Evolutionary conservation across 2,888 invertebrate genomes (phyloP).

Genomic region (Apamea anceps): DNA sequence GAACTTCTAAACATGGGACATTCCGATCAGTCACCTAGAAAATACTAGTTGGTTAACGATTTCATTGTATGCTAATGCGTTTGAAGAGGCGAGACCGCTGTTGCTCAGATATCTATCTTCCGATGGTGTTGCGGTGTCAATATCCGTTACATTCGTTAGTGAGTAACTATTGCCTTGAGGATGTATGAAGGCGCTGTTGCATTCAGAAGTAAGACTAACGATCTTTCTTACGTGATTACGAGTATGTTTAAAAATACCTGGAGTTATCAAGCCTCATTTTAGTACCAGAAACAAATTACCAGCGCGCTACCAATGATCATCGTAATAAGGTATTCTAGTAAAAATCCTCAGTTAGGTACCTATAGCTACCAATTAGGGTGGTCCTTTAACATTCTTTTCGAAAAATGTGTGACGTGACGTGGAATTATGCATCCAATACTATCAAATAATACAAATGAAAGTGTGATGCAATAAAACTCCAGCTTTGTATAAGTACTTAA

Average conservation of each 20-base stretch:
- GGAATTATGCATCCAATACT: slow-evolving; percentile 10
- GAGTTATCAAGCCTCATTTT: neutral
- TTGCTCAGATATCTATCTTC: slow-evolving; percentile 54
- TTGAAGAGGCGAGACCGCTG: slow-evolving; percentile 49
- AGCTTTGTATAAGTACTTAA: neutral
- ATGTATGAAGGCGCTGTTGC: slow-evolving; percentile 25
- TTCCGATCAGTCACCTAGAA: slow-evolving; percentile 59
- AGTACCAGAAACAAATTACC: too few species aligned
- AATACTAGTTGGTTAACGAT: slow-evolving; percentile 58
- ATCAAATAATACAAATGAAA: slow-evolving; percentile 1
- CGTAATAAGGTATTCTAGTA: neutral
- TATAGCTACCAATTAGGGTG: neutral
- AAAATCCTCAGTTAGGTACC: neutral
- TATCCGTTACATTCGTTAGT: slow-evolving; percentile 50
- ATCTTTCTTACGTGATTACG: neutral
- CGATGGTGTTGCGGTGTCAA: slow-evolving; percentile 46
- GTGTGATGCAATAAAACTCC: neutral
- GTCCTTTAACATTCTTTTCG: too few species aligned
- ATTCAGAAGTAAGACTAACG: neutral
- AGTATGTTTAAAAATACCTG: too few species aligned
- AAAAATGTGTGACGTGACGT: neutral
- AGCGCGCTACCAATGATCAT: neutral
- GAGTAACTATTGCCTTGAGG: slow-evolving; percentile 27
- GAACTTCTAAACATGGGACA: slow-evolving; percentile 47
- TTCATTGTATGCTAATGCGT: slow-evolving; percentile 73